Evolutionary conservation across 2,888 invertebrate species (phyloP).

Genomic region (Alcis repandata): DNA sequence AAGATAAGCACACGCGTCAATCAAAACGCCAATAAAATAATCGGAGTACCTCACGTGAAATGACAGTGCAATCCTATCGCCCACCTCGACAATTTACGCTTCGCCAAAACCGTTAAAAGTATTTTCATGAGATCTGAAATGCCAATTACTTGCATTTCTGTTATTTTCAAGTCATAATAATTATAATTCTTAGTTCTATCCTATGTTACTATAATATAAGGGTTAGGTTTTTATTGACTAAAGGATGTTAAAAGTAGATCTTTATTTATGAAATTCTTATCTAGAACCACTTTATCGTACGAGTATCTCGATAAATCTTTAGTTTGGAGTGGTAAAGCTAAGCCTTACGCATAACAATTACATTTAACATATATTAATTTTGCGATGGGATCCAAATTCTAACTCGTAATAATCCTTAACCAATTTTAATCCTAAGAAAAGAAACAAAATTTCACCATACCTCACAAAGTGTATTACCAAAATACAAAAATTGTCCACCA

Average conservation of each 20-base stretch:
- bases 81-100: too few species aligned
- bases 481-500: not conserved
- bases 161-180: constrained; percentile 2
- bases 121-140: too few species aligned
- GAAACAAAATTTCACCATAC: not conserved
- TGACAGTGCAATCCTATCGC: too few species aligned
- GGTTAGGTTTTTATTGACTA: not conserved
- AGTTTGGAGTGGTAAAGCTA: not conserved
- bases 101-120: too few species aligned
- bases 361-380: not conserved
- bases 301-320: not conserved
- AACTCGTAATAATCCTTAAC: not conserved
- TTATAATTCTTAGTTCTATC: too few species aligned
- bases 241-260: not conserved
- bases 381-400: not conserved
- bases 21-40: too few species aligned
- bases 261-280: not conserved
- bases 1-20: too few species aligned
- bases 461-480: too few species aligned
- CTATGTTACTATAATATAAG: not conserved
- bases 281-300: too few species aligned
- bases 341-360: too few species aligned
- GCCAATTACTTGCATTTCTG: not conserved
- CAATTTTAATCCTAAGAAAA: not conserved
- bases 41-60: too few species aligned